phyloP scores from a whole-genome alignment of 1,140 invertebrate species.

The Rhyzopertha dominica region DNA sequence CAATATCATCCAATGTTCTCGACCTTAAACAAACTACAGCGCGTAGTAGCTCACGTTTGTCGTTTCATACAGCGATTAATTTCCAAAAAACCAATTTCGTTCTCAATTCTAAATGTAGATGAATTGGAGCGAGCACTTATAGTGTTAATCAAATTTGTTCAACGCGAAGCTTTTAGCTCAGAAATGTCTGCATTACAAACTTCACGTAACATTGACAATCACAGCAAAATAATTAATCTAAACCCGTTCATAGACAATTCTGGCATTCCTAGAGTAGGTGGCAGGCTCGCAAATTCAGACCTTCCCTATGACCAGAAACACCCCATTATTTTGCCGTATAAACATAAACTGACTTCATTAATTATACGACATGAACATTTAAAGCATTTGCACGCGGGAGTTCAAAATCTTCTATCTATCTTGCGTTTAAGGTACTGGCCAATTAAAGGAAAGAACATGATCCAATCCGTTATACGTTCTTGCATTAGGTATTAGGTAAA shows the following conservation, averaged over 20 bases:
- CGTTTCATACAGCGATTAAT: neutral
- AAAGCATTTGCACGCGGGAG: constrained; percentile 15
- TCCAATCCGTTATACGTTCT: too few relatives aligned
- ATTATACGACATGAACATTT: constrained; percentile 21
- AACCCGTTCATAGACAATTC: constrained; percentile 26
- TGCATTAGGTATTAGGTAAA: constrained; percentile 18
- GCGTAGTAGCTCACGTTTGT: constrained; percentile 12
- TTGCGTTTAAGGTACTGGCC: constrained; percentile 19
- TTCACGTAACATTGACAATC: constrained; percentile 5
- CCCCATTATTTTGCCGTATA: constrained; percentile 24
- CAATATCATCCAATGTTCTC: constrained; percentile 11
- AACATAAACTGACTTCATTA: constrained; percentile 23
- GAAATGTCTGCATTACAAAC: constrained; percentile 11
- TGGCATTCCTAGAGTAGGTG: constrained; percentile 29
- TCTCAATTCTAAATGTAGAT: too few relatives aligned
- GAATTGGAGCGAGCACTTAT: neutral
- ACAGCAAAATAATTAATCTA: constrained; percentile 14
- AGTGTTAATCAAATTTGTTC: constrained; percentile 14
- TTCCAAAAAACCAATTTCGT: neutral
- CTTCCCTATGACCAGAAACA: constrained; percentile 22
- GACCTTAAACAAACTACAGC: constrained; percentile 13
- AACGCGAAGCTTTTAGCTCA: constrained; percentile 7
- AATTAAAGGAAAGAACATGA: constrained; percentile 9
- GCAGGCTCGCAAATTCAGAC: constrained; percentile 27
- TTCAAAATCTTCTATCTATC: constrained; percentile 13